Percentiles rank a stretch among this genome's conserved stretches.
Evolutionary conservation across 2,888 invertebrate genomes (phyloP).

Genomic region (Beris chalybata): DNA sequence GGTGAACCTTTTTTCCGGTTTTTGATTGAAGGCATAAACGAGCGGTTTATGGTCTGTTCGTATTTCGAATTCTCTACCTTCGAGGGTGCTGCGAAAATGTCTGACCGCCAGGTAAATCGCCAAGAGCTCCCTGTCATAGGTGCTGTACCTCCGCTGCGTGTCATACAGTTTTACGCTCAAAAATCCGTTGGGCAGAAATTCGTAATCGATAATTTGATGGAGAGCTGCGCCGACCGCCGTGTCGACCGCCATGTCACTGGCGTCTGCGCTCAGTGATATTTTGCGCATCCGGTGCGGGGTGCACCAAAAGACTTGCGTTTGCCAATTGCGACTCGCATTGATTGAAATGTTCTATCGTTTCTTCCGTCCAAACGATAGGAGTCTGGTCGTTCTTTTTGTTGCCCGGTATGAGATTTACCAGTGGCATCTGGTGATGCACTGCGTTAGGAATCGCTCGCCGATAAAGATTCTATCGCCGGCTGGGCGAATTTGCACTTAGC

Average conservation of each 20-base stretch:
- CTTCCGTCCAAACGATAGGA: background rate
- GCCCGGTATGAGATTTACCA: constrained; percentile 25
- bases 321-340: background rate
- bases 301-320: background rate
- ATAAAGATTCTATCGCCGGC: constrained; percentile 36
- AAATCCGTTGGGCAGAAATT: too few relatives aligned
- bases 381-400: constrained; percentile 38
- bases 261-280: background rate
- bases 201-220: too few relatives aligned
- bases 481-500: constrained; percentile 35
- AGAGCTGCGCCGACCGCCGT: too few relatives aligned
- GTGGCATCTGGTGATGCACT: constrained; percentile 7
- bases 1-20: too few relatives aligned
- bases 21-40: too few relatives aligned
- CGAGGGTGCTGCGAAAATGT: too few relatives aligned
- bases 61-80: background rate
- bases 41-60: too few relatives aligned
- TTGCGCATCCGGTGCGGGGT: background rate
- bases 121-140: background rate
- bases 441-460: constrained; percentile 37
- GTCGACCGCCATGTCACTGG: too few relatives aligned
- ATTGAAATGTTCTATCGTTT: background rate
- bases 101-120: background rate
- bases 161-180: too few relatives aligned
- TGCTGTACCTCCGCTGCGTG: too few relatives aligned